Conservation (phyloP, 1,140 invertebrate species). For the Glossosoma conforme region DNA sequence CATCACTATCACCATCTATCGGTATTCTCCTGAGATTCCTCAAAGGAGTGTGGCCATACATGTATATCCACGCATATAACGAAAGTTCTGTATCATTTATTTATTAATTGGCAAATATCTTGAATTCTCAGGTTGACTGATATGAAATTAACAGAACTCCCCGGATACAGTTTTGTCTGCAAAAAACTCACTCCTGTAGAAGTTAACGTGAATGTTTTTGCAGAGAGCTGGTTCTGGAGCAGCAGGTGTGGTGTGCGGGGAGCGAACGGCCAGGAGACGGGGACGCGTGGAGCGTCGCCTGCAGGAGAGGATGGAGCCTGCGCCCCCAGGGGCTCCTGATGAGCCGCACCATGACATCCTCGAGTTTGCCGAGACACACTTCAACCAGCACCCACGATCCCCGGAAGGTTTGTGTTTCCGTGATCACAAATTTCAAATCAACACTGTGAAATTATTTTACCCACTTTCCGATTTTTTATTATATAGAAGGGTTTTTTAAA, state of each 20-base stretch:
- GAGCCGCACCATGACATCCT: constrained; percentile 74
- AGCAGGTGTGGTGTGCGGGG: constrained; percentile 40
- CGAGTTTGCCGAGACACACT: constrained; percentile 91
- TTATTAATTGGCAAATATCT: too few species aligned
- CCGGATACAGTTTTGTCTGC: background rate
- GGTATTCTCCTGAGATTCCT: too few species aligned
- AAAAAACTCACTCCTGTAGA: background rate
- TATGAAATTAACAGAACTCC: too few species aligned
- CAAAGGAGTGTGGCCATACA: too few species aligned
- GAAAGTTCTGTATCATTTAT: too few species aligned
- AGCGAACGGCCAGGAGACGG: constrained; percentile 69
- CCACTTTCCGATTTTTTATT: background rate
- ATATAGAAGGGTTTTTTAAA: constrained; percentile 2
- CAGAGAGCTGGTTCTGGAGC: constrained; percentile 30
- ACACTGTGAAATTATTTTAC: too few species aligned
- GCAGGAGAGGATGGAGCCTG: constrained; percentile 61
- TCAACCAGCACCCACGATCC: constrained; percentile 83
- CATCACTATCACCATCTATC: too few species aligned
- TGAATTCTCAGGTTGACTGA: too few species aligned
- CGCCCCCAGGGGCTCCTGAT: constrained; percentile 36
- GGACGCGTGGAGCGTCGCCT: constrained; percentile 80
- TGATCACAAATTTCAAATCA: background rate
- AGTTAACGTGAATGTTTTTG: background rate
- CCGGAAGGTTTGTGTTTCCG: constrained; percentile 56
- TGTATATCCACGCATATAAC: too few species aligned